Evolutionary conservation across 92 coral and sea anemone genomes (phyloP).

Genomic region (Zoanthus solanderi): DNA sequence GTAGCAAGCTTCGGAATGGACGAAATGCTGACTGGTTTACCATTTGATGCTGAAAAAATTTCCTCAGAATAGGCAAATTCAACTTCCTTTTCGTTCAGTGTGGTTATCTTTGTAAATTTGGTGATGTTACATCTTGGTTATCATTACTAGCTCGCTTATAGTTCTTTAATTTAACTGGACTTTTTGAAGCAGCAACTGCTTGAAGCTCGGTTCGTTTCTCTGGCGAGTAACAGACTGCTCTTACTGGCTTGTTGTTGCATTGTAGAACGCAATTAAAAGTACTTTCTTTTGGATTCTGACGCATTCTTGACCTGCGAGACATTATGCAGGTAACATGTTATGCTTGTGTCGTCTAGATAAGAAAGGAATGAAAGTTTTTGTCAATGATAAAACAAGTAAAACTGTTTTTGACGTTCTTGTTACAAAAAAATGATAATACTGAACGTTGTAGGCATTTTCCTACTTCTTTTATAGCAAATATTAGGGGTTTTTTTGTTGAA

Average conservation of each 20-base stretch:
- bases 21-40: not conserved
- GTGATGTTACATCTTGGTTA: slow-evolving; percentile 18
- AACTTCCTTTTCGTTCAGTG: slow-evolving; percentile 1
- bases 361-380: too few relatives aligned
- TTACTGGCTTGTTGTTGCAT: slow-evolving; percentile 38
- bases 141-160: slow-evolving; percentile 19
- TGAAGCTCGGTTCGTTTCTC: slow-evolving; percentile 40
- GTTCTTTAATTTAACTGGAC: slow-evolving; percentile 46
- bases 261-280: slow-evolving; percentile 44
- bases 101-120: slow-evolving; percentile 31
- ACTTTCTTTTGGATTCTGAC: slow-evolving; percentile 11
- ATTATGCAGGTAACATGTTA: not conserved
- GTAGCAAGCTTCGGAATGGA: too few relatives aligned
- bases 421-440: too few relatives aligned
- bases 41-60: not conserved
- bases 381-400: too few relatives aligned
- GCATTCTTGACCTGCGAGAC: not conserved
- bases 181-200: slow-evolving; percentile 48
- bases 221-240: slow-evolving; percentile 51
- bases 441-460: too few relatives aligned
- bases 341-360: not conserved
- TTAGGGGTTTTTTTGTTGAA: too few relatives aligned
- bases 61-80: slow-evolving; percentile 40
- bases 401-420: too few relatives aligned
- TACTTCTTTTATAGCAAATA: too few relatives aligned